Percentiles rank a stretch among this genome's conserved stretches.
These are phyloP conservation scores for Eristalis pertinax DNA, from an alignment of 2,888 invertebrate genomes.

Conservation along the genomic window DNA sequence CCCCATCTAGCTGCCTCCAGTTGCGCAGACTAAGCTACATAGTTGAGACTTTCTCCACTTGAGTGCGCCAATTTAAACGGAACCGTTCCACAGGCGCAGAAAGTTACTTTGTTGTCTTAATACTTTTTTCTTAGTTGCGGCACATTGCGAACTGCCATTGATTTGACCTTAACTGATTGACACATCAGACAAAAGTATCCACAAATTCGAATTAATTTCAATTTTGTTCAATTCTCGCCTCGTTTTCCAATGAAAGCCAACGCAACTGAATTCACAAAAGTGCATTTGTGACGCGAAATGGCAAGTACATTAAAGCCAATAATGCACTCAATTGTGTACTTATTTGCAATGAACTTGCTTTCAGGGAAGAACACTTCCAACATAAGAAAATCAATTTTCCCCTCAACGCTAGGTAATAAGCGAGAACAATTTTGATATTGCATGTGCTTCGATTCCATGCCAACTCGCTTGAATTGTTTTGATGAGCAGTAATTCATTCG, in stretches of 20 bases:
- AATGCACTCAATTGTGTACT: not conserved
- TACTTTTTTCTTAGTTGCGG: too few species aligned
- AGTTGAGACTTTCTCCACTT: too few species aligned
- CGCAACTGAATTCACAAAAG: not conserved
- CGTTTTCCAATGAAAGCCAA: not conserved
- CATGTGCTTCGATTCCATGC: conserved; percentile 35
- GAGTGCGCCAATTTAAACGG: too few species aligned
- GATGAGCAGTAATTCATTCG: conserved; percentile 46
- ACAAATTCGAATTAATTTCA: too few species aligned
- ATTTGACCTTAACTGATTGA: too few species aligned
- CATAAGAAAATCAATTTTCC: conserved; percentile 5
- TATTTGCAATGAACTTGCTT: not conserved
- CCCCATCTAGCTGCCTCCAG: too few species aligned
- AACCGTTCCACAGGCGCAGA: too few species aligned
- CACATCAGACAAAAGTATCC: too few species aligned
- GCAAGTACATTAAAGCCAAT: not conserved
- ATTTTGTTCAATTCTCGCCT: too few species aligned
- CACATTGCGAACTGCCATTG: too few species aligned
- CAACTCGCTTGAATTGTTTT: conserved; percentile 48
- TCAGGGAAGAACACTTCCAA: not conserved
- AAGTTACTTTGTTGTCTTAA: too few species aligned
- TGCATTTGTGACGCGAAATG: not conserved
- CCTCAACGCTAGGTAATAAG: conserved; percentile 3
- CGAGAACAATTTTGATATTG: conserved; percentile 43
- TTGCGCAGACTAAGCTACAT: too few species aligned